These are phyloP conservation scores for Thalassarche chlororhynchos DNA, from an alignment of 2,113 vertebrate genomes.

Conservation along the genomic window DNA sequence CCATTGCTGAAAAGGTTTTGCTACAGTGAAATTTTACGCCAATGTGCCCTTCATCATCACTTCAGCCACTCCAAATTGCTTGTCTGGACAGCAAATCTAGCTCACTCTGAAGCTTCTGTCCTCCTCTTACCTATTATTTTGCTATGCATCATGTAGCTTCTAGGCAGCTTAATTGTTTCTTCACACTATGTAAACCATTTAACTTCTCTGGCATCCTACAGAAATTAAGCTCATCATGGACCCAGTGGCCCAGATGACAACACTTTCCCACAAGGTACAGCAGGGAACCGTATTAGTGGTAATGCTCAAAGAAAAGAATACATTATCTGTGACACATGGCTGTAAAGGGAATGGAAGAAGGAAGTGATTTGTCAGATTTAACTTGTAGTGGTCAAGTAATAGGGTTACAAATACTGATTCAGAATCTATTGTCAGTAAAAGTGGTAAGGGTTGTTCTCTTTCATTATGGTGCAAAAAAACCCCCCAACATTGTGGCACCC, in stretches of 20 bases:
- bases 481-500: not conserved
- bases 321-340: not conserved
- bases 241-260: conserved; percentile 16
- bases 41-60: not conserved
- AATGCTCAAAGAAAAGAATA: not conserved
- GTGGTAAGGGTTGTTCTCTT: not conserved
- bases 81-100: not conserved
- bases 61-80: not conserved
- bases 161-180: conserved; percentile 43
- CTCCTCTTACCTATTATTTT: conserved; percentile 31
- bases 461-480: not conserved
- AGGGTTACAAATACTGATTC: not conserved
- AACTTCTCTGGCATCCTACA: conserved; percentile 6
- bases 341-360: not conserved
- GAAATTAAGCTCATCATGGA: conserved; percentile 46
- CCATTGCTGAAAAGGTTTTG: not conserved
- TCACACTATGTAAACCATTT: conserved; percentile 56
- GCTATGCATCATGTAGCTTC: not conserved
- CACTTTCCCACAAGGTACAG: not conserved
- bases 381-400: not conserved
- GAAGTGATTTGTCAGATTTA: conserved; percentile 1
- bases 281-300: not conserved
- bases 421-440: not conserved
- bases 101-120: not conserved
- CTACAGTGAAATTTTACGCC: not conserved